Conservation (phyloP, 2,113 vertebrate species). For the Pimephales promelas region DNA sequence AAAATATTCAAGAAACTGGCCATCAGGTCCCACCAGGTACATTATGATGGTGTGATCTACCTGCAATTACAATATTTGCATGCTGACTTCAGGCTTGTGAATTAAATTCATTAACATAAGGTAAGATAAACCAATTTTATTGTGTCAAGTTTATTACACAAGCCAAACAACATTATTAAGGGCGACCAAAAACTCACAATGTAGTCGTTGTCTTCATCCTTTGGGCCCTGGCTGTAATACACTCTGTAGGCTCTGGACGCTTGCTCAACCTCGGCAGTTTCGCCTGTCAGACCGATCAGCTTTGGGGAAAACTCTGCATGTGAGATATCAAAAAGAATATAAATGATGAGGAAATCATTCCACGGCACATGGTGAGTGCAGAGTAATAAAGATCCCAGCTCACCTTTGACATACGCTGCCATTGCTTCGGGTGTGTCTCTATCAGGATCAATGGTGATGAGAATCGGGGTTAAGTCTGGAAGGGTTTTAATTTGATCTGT, state of each 20-base stretch:
- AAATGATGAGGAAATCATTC: neutral
- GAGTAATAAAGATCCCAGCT: neutral
- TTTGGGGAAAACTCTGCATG: conserved; percentile 92
- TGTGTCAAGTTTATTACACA: neutral
- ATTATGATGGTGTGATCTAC: conserved; percentile 99
- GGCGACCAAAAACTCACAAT: conserved; percentile 83
- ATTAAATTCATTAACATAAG: neutral
- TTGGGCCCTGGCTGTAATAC: conserved; percentile 95
- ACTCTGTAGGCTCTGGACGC: conserved; percentile 90
- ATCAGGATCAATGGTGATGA: conserved; percentile 96
- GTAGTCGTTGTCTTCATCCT: conserved; percentile 94
- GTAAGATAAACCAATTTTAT: neutral
- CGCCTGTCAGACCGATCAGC: conserved; percentile 90
- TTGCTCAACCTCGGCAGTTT: conserved; percentile 77
- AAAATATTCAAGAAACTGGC: conserved; percentile 89
- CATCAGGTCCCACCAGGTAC: conserved; percentile 93
- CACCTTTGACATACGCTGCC: conserved; percentile 90
- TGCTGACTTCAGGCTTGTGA: neutral
- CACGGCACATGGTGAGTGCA: neutral
- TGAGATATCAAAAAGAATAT: neutral
- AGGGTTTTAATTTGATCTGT: conserved; percentile 84
- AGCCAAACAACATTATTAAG: neutral
- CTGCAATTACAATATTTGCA: conserved; percentile 67
- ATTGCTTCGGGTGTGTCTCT: conserved; percentile 87
- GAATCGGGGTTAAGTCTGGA: conserved; percentile 87